phyloP scores from a whole-genome alignment of 2,113 vertebrate species.

The Oxyruncus cristatus region DNA sequence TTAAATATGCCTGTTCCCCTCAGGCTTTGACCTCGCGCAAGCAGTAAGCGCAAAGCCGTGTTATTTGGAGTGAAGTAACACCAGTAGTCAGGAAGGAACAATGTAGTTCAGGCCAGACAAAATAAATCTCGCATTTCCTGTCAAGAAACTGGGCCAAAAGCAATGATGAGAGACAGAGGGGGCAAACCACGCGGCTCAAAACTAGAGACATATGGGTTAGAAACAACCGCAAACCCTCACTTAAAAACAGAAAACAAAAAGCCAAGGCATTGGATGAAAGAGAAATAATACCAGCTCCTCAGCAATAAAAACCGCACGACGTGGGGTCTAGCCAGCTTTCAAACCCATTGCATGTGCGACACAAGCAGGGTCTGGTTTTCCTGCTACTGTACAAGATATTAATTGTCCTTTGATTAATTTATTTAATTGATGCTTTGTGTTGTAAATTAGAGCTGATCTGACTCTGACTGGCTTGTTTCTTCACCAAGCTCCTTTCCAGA shows the following conservation, averaged over 20 bases:
- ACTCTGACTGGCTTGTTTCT: not conserved
- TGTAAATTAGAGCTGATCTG: not conserved
- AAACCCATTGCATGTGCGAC: not conserved
- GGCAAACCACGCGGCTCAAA: slow-evolving; percentile 59
- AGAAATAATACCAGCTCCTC: slow-evolving; percentile 19
- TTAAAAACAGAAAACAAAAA: slow-evolving; percentile 69
- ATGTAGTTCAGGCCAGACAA: slow-evolving; percentile 81
- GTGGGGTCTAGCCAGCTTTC: slow-evolving; percentile 2
- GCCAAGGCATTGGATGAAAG: slow-evolving; percentile 45
- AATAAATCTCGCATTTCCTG: slow-evolving; percentile 84
- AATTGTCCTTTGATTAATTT: not conserved
- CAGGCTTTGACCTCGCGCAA: slow-evolving; percentile 65
- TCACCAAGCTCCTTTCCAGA: not conserved
- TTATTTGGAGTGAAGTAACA: slow-evolving; percentile 77
- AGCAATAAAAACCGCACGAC: not conserved
- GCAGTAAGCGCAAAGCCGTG: slow-evolving; percentile 66
- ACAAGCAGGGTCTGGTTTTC: not conserved
- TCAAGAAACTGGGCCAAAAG: slow-evolving; percentile 76
- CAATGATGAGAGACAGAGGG: slow-evolving; percentile 77
- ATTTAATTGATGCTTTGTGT: not conserved
- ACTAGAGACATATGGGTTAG: slow-evolving; percentile 59
- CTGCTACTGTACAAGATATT: not conserved
- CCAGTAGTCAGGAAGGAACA: slow-evolving; percentile 82
- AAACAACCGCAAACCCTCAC: slow-evolving; percentile 46
- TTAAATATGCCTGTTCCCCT: slow-evolving; percentile 59